Evolutionary conservation across 2,113 vertebrate genomes (phyloP).

Genomic region (Colistium nudipinnis): DNA sequence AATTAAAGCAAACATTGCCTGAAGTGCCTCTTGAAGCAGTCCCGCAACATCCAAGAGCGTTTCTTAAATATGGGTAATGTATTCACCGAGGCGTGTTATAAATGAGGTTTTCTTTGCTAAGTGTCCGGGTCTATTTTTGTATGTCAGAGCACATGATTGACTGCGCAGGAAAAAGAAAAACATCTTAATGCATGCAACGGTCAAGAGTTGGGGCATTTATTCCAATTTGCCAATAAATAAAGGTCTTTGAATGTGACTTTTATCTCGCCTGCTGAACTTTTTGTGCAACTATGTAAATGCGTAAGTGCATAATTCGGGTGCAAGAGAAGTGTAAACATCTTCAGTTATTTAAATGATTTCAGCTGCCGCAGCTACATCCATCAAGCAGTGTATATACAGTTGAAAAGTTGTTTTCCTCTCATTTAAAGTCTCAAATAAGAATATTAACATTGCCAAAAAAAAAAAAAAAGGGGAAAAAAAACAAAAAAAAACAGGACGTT

Average conservation of each 20-base stretch:
- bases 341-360: slow-evolving; percentile 49
- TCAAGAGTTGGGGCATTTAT: slow-evolving; percentile 65
- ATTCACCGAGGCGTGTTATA: slow-evolving; percentile 73
- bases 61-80: slow-evolving; percentile 75
- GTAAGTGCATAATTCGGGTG: slow-evolving; percentile 60
- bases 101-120: slow-evolving; percentile 85
- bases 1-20: slow-evolving; percentile 79
- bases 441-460: neutral
- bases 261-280: slow-evolving; percentile 40
- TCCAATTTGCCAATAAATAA: slow-evolving; percentile 67
- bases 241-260: slow-evolving; percentile 50
- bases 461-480: neutral
- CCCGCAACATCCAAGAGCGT: slow-evolving; percentile 67
- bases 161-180: slow-evolving; percentile 79
- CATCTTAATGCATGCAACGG: slow-evolving; percentile 73
- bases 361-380: slow-evolving; percentile 38
- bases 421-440: slow-evolving; percentile 19
- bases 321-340: slow-evolving; percentile 58
- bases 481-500: neutral
- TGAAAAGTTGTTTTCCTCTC: slow-evolving; percentile 12
- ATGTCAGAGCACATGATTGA: slow-evolving; percentile 82
- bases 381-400: slow-evolving; percentile 41
- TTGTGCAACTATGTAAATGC: slow-evolving; percentile 59
- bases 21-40: slow-evolving; percentile 70
- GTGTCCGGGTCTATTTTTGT: slow-evolving; percentile 81